Evolutionary conservation across 2,113 vertebrate genomes (phyloP).

Genomic region (Tylochromis polylepis): DNA sequence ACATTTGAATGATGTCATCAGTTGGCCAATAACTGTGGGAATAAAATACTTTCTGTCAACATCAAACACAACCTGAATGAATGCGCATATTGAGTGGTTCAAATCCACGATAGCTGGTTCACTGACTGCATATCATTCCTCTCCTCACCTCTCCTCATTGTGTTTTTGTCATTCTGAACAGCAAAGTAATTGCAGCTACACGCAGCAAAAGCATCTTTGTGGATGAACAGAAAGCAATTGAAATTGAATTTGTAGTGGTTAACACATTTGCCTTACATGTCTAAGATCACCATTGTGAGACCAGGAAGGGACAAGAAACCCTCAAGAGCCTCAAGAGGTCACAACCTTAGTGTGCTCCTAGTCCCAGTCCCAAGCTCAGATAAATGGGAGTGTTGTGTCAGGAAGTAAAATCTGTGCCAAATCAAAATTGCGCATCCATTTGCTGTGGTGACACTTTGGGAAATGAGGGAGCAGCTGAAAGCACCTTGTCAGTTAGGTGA

Average conservation of each 20-base stretch:
- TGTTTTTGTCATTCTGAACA: neutral
- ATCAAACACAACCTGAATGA: neutral
- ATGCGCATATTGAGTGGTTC: rapidly evolving
- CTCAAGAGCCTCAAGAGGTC: neutral
- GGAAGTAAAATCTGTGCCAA: neutral
- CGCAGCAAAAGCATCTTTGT: neutral
- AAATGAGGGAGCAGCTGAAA: neutral
- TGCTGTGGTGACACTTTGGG: neutral
- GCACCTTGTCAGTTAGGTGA: neutral
- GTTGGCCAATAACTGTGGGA: neutral
- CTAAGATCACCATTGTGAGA: too few species aligned
- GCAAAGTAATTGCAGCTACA: neutral
- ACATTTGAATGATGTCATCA: neutral
- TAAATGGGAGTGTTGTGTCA: neutral
- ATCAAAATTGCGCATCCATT: neutral
- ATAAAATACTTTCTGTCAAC: neutral
- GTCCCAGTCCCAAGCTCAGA: rapidly evolving
- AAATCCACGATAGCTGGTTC: neutral
- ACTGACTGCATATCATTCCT: neutral
- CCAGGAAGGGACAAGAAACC: neutral
- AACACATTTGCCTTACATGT: neutral
- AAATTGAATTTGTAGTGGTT: neutral
- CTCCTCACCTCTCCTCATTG: neutral
- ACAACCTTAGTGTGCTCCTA: neutral
- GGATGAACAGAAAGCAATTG: neutral